phyloP scores from a whole-genome alignment of 2,888 invertebrate genomes.

The Drosophila gaucha region DNA sequence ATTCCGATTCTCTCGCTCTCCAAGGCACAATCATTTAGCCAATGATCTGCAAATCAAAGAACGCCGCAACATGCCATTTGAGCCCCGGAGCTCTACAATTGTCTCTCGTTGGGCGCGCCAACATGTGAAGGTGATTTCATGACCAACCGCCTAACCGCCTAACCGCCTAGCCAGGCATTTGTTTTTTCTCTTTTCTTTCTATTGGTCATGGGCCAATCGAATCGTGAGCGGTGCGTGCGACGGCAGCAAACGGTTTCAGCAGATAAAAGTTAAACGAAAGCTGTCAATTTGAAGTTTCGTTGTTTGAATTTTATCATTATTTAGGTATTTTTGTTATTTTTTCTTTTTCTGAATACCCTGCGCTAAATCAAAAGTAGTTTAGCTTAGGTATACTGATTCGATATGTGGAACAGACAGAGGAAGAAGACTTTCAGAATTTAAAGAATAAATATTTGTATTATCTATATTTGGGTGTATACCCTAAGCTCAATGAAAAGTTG shows the following conservation, averaged over 20 bases:
- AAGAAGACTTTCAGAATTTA: no score
- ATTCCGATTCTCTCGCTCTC: constrained; percentile 33
- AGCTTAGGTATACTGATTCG: no score
- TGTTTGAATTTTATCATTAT: constrained; percentile 68
- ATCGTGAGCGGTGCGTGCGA: constrained; percentile 27
- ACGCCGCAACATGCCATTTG: constrained; percentile 62
- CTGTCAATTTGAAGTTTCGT: constrained; percentile 78
- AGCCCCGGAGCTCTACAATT: constrained; percentile 66
- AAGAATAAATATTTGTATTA: no score
- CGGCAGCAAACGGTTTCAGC: constrained; percentile 57
- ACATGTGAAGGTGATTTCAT: constrained; percentile 75
- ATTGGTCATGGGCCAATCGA: constrained; percentile 28
- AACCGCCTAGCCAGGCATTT: constrained; percentile 28
- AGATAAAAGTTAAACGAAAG: constrained; percentile 79
- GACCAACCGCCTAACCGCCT: constrained; percentile 49
- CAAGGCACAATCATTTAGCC: constrained; percentile 69
- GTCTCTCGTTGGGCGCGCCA: constrained; percentile 61
- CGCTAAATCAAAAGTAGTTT: background rate
- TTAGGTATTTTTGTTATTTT: constrained; percentile 34
- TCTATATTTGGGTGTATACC: no score
- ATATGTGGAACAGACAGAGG: no score
- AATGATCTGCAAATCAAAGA: constrained; percentile 81
- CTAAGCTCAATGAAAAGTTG: background rate
- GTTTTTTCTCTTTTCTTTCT: background rate
- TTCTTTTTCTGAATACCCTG: background rate